These are phyloP conservation scores for Mythimna pallens DNA, from an alignment of 2,888 invertebrate species.

Conservation along the genomic window DNA sequence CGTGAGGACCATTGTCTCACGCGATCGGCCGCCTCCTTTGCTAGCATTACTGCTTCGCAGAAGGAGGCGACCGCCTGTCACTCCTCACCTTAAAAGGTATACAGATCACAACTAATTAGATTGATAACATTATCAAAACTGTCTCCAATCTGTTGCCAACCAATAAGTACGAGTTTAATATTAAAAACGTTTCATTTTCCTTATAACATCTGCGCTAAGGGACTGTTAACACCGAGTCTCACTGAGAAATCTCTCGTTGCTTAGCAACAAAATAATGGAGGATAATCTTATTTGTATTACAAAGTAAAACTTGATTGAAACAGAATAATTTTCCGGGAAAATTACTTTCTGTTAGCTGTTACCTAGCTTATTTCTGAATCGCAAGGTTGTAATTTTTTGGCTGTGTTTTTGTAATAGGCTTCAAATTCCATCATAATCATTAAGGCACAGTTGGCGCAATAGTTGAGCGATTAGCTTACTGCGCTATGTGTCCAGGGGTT, in stretches of 20 bases:
- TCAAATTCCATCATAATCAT: too few species aligned
- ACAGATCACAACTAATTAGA: not conserved
- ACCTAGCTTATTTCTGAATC: not conserved
- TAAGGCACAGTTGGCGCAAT: too few species aligned
- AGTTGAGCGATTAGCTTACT: too few species aligned
- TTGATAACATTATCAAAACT: not conserved
- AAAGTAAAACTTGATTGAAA: constrained; percentile 10
- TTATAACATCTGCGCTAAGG: not conserved
- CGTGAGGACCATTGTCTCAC: too few species aligned
- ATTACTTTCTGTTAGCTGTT: not conserved
- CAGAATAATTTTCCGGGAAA: not conserved
- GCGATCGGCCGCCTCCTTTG: too few species aligned
- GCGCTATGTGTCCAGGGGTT: too few species aligned
- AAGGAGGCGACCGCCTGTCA: too few species aligned
- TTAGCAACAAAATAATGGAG: constrained; percentile 19
- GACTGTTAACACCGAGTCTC: not conserved
- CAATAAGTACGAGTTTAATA: not conserved
- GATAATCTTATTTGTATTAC: constrained; percentile 30
- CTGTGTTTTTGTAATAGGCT: not conserved
- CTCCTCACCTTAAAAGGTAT: not conserved
- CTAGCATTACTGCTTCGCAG: too few species aligned
- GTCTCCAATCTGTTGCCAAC: not conserved
- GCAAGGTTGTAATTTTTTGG: not conserved
- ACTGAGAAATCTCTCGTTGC: constrained; percentile 12
- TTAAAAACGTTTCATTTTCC: constrained; percentile 15